A percentile compares a stretch with the other conserved stretches of the same genome.
Evolutionary conservation across 1,140 invertebrate species (phyloP).

Genomic region (Hermetia illucens): DNA sequence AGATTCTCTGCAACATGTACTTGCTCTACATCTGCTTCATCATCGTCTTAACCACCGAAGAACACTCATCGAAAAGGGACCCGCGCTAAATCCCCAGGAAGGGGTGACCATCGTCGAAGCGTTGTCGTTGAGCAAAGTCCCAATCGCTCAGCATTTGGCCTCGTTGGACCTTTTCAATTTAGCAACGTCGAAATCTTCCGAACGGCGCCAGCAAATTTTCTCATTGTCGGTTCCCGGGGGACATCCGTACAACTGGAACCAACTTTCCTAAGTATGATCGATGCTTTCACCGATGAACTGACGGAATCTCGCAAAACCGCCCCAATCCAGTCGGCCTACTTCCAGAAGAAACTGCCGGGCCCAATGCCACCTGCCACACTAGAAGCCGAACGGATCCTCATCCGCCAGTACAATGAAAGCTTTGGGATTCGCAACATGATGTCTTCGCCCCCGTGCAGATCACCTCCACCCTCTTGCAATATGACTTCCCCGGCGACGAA

Average conservation of each 20-base stretch:
- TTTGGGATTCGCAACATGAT: slow-evolving; percentile 30
- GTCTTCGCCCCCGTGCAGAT: too few species aligned
- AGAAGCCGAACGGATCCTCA: slow-evolving; percentile 16
- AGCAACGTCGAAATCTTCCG: slow-evolving; percentile 35
- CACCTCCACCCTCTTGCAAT: too few species aligned
- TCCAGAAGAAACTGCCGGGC: too few species aligned
- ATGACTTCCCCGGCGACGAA: slow-evolving; percentile 21
- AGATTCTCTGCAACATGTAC: slow-evolving; percentile 51
- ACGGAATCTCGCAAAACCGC: too few species aligned
- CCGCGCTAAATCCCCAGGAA: slow-evolving; percentile 8
- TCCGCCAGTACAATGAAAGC: slow-evolving; percentile 30
- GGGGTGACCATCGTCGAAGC: slow-evolving; percentile 37
- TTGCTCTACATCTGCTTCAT: too few species aligned
- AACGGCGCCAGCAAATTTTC: slow-evolving; percentile 45
- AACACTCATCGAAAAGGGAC: slow-evolving; percentile 33
- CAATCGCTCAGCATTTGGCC: slow-evolving; percentile 53
- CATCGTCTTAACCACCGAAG: too few species aligned
- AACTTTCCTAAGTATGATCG: slow-evolving; percentile 41
- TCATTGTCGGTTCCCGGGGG: slow-evolving; percentile 57
- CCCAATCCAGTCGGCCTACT: too few species aligned
- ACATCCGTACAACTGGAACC: slow-evolving; percentile 58
- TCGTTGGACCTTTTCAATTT: slow-evolving; percentile 50
- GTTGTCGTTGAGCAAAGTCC: slow-evolving; percentile 37
- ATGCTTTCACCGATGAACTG: slow-evolving; percentile 43
- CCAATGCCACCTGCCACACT: slow-evolving; percentile 12